Evolutionary conservation across 2,113 vertebrate genomes (phyloP).

Genomic region (Poecilia latipinna): DNA sequence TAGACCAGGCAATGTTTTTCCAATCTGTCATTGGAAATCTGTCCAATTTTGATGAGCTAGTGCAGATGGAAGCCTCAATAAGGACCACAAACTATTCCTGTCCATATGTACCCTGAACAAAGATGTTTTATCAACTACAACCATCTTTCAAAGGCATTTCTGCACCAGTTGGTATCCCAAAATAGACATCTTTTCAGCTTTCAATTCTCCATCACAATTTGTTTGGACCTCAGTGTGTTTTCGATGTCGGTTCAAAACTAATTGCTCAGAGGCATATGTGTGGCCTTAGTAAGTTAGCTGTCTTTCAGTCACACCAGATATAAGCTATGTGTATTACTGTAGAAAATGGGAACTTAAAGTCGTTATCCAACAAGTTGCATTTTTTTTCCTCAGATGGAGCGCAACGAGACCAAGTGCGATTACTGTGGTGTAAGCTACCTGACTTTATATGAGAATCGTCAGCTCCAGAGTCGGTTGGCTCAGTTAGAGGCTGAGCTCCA

Average conservation of each 20-base stretch:
- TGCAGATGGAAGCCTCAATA: too few relatives aligned
- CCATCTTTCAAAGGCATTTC: too few relatives aligned
- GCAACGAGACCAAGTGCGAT: slow-evolving; percentile 85
- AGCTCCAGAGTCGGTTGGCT: slow-evolving; percentile 83
- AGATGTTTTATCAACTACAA: too few relatives aligned
- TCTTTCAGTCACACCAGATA: background rate
- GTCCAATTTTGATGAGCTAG: too few relatives aligned
- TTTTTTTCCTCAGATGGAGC: slow-evolving; percentile 70
- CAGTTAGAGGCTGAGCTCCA: slow-evolving; percentile 84
- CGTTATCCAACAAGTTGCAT: background rate
- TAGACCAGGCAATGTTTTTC: too few relatives aligned
- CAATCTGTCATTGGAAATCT: too few relatives aligned
- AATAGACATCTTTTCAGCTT: background rate
- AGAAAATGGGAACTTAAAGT: background rate
- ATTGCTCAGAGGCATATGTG: too few relatives aligned
- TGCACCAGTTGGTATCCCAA: too few relatives aligned
- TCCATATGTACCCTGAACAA: too few relatives aligned
- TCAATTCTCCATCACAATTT: background rate
- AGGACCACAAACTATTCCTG: too few relatives aligned
- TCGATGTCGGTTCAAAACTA: background rate
- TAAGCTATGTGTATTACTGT: background rate
- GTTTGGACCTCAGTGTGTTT: background rate
- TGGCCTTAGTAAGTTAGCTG: background rate
- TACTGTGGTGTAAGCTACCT: slow-evolving; percentile 94
- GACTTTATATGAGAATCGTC: slow-evolving; percentile 89